These are phyloP conservation scores for Calypte anna DNA, from an alignment of 2,113 vertebrate genomes.

Conservation along the genomic window DNA sequence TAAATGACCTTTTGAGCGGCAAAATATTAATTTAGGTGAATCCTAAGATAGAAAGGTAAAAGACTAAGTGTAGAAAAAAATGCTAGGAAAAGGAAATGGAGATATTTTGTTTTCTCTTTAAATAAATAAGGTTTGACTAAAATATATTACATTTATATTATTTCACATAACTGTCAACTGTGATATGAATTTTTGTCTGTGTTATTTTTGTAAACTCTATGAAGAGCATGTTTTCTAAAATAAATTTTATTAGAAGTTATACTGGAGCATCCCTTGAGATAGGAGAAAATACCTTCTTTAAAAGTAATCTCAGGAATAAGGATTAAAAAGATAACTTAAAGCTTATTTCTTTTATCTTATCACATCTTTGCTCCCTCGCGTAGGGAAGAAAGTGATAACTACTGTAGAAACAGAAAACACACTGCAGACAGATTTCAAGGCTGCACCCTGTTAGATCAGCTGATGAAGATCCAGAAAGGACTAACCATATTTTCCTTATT, in stretches of 20 bases:
- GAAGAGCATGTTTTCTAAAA: conserved; percentile 49
- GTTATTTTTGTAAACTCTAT: conserved; percentile 22
- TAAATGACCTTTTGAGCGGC: background rate
- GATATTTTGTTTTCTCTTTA: conserved; percentile 1
- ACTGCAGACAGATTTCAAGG: conserved; percentile 34
- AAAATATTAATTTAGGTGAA: background rate
- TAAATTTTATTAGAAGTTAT: conserved; percentile 49
- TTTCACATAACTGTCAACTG: conserved; percentile 24
- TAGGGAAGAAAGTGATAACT: conserved; percentile 59
- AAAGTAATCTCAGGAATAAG: conserved; percentile 76
- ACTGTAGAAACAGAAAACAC: conserved; percentile 55
- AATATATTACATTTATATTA: conserved; percentile 28
- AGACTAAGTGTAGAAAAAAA: background rate
- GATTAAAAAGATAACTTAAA: conserved; percentile 80
- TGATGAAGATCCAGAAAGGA: background rate
- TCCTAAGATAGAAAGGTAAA: background rate
- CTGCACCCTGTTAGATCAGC: conserved; percentile 2
- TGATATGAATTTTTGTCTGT: background rate
- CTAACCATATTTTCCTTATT: background rate
- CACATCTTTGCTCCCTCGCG: conserved; percentile 69
- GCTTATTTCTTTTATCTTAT: conserved; percentile 81
- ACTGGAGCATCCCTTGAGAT: conserved; percentile 69
- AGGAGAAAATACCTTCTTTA: conserved; percentile 71
- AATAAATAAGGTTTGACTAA: conserved; percentile 6
- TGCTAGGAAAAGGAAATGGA: background rate